Evolutionary conservation across 2,113 vertebrate genomes (phyloP), one percentile per base, ranked within the genome.

Genomic region (Gracilinanus agilis): DNA sequence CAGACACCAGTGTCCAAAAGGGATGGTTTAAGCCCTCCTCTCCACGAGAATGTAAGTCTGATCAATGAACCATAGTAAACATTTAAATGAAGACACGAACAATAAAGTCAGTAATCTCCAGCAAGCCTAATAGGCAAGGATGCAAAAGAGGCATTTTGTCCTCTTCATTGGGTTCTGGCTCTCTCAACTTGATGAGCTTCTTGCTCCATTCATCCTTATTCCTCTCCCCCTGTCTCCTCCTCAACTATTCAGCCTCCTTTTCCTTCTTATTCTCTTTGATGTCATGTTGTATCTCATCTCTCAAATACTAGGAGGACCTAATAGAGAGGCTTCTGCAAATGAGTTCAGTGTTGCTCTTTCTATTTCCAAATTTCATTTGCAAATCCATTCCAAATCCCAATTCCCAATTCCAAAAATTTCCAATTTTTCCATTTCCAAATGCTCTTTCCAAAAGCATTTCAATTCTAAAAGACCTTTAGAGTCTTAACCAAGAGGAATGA

Each of bases 71-170:
- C 53, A 21, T 67, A 90, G 92, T 90, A 89, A 92, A 75, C 23
- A 23, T 90, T 53, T 8, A 25, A 27, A 2, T 0, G 83, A 95
- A 55, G 23, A 90, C 24, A 34, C 16, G 25, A 40, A 67, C 13
- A 67, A 53, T 92, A 93, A 67, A 92, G 16, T 10, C 90, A 29
- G 27, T 34, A 55, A 91, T 83, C 61, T 93, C 67, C n/a, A 92
- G 6, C 40, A 93, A 19, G 34, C 88, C 24, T 88, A 13, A 34
- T 44, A 88, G 27, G 40, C 16, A 95, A 93, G 53, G 61, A 11
- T 49, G 61, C 90, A 88, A 83, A 90, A 92, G 44, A 4, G 91
- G 92, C 29, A 40, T 44, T 27, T n/a, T 9, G 27, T 88, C 5
- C n/a, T n/a, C n/a, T 56, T 3, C 5, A 53, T 11, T 27, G 44